A percentile compares a stretch with the other conserved stretches of the same genome.
phyloP scores from a whole-genome alignment of 2,113 vertebrate species.

The Microcebus murinus region DNA sequence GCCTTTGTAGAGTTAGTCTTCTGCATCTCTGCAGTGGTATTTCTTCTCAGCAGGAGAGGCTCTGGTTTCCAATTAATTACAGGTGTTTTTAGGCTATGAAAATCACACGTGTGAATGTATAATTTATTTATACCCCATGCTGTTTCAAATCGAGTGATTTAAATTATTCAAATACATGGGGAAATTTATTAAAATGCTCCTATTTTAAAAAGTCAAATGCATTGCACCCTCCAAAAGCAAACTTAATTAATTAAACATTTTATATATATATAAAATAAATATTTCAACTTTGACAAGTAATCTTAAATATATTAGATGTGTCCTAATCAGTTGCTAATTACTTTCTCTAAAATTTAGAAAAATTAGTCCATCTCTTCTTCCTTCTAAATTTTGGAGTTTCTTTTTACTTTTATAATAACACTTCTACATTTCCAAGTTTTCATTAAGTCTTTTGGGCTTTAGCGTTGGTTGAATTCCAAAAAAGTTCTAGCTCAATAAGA shows the following conservation, averaged over 20 bases:
- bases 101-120: accelerated
- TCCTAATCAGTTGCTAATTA: not conserved
- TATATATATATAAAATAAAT: not conserved
- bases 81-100: not conserved
- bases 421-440: not conserved
- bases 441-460: not conserved
- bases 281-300: not conserved
- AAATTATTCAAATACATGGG: not conserved
- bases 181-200: not conserved
- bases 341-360: not conserved
- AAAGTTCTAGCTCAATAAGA: not conserved
- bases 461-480: not conserved
- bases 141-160: not conserved
- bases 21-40: accelerated
- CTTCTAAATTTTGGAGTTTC: not conserved
- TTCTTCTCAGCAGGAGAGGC: not conserved
- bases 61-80: not conserved
- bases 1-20: accelerated
- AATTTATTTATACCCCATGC: not conserved
- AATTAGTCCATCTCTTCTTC: not conserved
- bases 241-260: not conserved
- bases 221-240: not conserved
- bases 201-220: not conserved
- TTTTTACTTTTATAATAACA: not conserved
- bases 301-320: not conserved